A percentile compares a stretch with the other conserved stretches of the same genome.
Evolutionary conservation across 2,113 vertebrate species (phyloP).

Genomic region (Phoxinus phoxinus): DNA sequence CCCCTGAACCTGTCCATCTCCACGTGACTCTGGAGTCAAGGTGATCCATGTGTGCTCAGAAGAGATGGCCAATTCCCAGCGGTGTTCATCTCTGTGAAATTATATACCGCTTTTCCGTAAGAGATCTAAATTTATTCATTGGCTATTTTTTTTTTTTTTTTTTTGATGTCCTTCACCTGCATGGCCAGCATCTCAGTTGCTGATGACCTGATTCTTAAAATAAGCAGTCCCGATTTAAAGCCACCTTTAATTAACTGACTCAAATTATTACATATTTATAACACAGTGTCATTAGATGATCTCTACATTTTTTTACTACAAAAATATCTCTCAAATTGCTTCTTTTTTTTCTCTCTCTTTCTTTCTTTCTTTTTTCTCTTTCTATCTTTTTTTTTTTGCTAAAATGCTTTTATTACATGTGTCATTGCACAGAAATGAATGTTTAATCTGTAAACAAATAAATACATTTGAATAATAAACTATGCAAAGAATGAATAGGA

Average conservation of each 20-base stretch:
- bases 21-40: conserved; percentile 34
- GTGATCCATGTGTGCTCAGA: conserved; percentile 30
- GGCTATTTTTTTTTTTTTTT: not conserved
- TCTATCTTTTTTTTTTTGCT: not conserved
- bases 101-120: conserved; percentile 52
- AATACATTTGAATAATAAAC: not conserved
- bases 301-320: conserved; percentile 44
- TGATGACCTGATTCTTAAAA: conserved; percentile 8
- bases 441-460: not conserved
- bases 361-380: too few relatives aligned
- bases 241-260: not conserved
- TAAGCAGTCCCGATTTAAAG: not conserved
- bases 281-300: conserved; percentile 28
- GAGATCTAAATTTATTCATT: conserved; percentile 50
- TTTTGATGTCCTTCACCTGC: conserved; percentile 47
- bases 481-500: not conserved
- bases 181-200: conserved; percentile 23
- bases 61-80: conserved; percentile 45
- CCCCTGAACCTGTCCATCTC: conserved; percentile 39
- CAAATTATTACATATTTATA: too few relatives aligned
- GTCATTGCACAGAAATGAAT: not conserved
- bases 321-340: conserved; percentile 29
- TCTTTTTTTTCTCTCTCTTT: too few relatives aligned
- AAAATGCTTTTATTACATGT: not conserved
- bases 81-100: conserved; percentile 48